Base-by-base conservation (phyloP, 2,888 invertebrate species). In the Hydropsyche betteni region DNA sequence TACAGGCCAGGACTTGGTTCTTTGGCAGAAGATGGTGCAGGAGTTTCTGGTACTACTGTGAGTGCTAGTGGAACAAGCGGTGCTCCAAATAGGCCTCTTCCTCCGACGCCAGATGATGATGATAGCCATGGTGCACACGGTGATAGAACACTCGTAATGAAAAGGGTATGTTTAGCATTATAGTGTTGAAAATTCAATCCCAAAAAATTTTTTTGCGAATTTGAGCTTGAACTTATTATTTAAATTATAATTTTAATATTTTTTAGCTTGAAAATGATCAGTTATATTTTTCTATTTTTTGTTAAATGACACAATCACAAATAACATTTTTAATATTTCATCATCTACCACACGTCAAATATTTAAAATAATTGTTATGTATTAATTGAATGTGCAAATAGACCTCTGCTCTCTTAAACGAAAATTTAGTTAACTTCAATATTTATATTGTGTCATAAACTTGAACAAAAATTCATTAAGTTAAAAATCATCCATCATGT, bases 41-140 rank as follows among this genome's bases (percentile, higher is more conserved):
- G 84, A 74, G 83, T 83, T 81, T 87, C 87, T 81, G 83, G 85
- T 7, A 83, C 83, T 71, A 83, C 84, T n/a, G 83, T 84, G 0
- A 81, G 81, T 34, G 81, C 81, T n/a, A 83, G 75, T 81, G 85
- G 84, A 79, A 85, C 88, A 80, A 92, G 92, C 76, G 92, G 93
- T 74, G 94, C 96, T 81, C 97, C 97, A 78, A 97, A 96, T 84
- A 90, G 97, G 81, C 97, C 97, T 73, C 89, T 97, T 82, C 97
- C 97, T 75, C 97, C 97, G 71, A 97, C 97, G 73, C 97, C 97
- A 55, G 97, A 96, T 84, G 97, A 97, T 83, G 95, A 95, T 84
- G 93, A 93, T 86, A 69, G 74, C n/a, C 74, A 74, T 12, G 89
- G 89, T 82, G 87, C 88, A 79, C 86, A 86, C 81, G 92, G 93